Base-by-base conservation (phyloP, 1,140 invertebrate genomes). In the Pomacea maculata region DNA sequence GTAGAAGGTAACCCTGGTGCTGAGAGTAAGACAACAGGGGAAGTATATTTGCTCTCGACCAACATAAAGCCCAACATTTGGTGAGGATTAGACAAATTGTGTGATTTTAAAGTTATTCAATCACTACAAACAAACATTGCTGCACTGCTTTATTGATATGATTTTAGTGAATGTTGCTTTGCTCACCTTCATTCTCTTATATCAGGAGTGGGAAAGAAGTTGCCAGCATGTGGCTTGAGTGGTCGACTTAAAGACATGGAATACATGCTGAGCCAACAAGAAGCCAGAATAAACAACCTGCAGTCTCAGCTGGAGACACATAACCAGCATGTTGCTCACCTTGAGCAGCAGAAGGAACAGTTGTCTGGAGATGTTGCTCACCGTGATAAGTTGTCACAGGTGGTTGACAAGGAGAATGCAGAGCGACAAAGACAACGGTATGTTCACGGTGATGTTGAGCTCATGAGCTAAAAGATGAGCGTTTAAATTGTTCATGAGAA, bases 231-330 rank as follows among this genome's bases (percentile, higher is more conserved):
- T 92, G 92, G 92, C 83, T 80, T 92, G 68, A 93, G 92, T 80
- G 91, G 92, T 5, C 86, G 91, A 11, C 84, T 93, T 29, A 87
- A 92, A 71, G 91, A 92, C 82, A 92, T 92, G 90, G 91, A 92
- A 80, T 85, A 88, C 29, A 73, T 84, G 52, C 76, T 89, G 70
- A 76, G 83, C 63, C 79, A 85, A 11, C 80, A 84, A 17, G 79
- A 85, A 34, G 75, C 68, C 9, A 29, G 75, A 15, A 80, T 79
- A 17, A 34, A 54, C 19, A 63, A 75, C 14, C 29, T 83, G 54
- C 73, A 90, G 80, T 70, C 81, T 25, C 78, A 87, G 75, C 82
- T 90, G 80, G 80, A 85, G 14, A 54, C 83, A n/a, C 85, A 86
- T 65, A 87, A 84, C 29, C 55, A 85, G 29, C 80, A 87, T n/a